A percentile compares a stretch with the other conserved stretches of the same genome.
phyloP scores from a whole-genome alignment of 2,888 invertebrate species.

The Hydrotaea cyrtoneurina region DNA sequence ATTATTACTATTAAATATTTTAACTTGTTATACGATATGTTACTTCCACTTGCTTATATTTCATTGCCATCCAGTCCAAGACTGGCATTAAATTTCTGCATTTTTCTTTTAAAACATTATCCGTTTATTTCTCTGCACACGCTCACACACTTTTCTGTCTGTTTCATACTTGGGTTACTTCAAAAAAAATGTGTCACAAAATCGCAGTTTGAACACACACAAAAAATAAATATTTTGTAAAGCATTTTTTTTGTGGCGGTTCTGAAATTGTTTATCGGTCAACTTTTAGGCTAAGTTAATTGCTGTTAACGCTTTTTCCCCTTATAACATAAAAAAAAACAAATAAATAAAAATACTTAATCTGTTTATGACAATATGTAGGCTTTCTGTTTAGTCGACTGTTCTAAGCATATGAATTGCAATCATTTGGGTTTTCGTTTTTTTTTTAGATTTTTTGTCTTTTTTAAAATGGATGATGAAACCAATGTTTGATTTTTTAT shows the following conservation, averaged over 20 bases:
- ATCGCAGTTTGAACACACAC: background rate
- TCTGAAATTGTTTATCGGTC: background rate
- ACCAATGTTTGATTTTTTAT: slow-evolving; percentile 43
- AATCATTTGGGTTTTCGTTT: slow-evolving; percentile 11
- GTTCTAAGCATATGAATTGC: background rate
- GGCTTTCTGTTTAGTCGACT: slow-evolving; percentile 26
- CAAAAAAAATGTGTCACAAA: background rate
- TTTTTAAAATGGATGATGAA: slow-evolving; percentile 57
- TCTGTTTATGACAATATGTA: slow-evolving; percentile 25
- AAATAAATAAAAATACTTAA: slow-evolving; percentile 12
- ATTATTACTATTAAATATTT: slow-evolving; percentile 14
- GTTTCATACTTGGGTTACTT: background rate
- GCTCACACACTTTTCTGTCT: slow-evolving; percentile 12
- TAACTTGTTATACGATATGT: slow-evolving; percentile 60
- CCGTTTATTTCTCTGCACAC: background rate
- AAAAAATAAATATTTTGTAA: slow-evolving; percentile 11
- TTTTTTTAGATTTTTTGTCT: background rate
- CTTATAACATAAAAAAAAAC: too few species aligned
- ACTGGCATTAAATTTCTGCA: slow-evolving; percentile 42
- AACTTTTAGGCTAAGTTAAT: slow-evolving; percentile 26
- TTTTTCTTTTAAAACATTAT: slow-evolving; percentile 1
- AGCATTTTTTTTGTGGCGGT: background rate
- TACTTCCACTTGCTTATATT: slow-evolving; percentile 49
- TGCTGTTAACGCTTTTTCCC: slow-evolving; percentile 54
- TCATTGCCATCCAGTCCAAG: background rate